These are phyloP conservation scores for Syngnathus rostellatus DNA, from an alignment of 2,797 vertebrate genomes.

Conservation along the genomic window DNA sequence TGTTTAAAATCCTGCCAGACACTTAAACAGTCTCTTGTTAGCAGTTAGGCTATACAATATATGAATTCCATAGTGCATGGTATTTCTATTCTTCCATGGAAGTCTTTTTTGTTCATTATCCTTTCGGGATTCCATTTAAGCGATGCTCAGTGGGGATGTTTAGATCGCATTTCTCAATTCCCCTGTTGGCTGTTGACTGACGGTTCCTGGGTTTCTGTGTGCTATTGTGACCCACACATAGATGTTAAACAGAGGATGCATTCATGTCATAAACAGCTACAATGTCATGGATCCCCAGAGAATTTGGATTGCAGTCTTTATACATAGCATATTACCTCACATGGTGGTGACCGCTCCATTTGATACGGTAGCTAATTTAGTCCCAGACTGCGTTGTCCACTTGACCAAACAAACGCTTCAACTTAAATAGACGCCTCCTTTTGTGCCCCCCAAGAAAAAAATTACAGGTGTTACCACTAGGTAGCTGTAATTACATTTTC, in stretches of 20 bases:
- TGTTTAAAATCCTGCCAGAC: neutral
- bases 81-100: neutral
- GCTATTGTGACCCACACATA: slow-evolving; percentile 41
- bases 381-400: neutral
- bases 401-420: neutral
- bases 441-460: neutral
- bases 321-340: neutral
- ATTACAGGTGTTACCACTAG: neutral
- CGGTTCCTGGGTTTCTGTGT: slow-evolving; percentile 38
- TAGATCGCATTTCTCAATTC: slow-evolving; percentile 59
- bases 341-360: neutral
- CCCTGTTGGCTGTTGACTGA: slow-evolving; percentile 50
- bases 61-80: slow-evolving; percentile 15
- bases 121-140: slow-evolving; percentile 44
- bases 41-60: neutral
- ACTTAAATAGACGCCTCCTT: neutral
- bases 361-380: neutral
- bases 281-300: slow-evolving; percentile 15
- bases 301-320: neutral
- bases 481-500: neutral
- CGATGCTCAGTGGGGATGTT: slow-evolving; percentile 15
- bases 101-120: slow-evolving; percentile 39
- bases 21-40: neutral
- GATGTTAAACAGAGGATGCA: slow-evolving; percentile 49
- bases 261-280: slow-evolving; percentile 38